These are phyloP conservation scores for Sorex maritimensis DNA, from an alignment of 2,797 vertebrate genomes.

Conservation along the genomic window DNA sequence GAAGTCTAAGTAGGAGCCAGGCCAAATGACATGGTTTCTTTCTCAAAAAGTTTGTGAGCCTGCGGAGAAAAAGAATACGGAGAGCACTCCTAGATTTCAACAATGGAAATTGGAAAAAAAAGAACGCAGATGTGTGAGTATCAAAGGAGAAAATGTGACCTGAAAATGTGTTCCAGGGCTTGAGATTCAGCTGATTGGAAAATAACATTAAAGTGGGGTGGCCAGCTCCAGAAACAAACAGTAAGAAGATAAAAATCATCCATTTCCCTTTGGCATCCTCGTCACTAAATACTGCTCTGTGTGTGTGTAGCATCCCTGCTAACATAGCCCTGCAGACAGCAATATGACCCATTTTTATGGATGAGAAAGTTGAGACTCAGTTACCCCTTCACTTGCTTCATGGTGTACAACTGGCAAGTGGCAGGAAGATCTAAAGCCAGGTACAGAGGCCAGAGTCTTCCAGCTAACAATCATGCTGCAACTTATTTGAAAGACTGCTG, in stretches of 20 bases:
- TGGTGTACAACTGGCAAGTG: neutral
- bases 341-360: neutral
- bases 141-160: neutral
- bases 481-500: slow-evolving; percentile 3
- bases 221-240: slow-evolving; percentile 10
- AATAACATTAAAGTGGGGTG: slow-evolving; percentile 24
- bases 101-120: neutral
- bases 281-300: neutral
- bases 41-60: slow-evolving; percentile 40
- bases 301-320: neutral
- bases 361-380: neutral
- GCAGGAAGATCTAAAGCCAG: neutral
- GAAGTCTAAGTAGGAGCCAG: neutral
- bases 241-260: slow-evolving; percentile 27
- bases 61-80: neutral
- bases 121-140: neutral
- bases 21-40: neutral
- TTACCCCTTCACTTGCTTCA: neutral
- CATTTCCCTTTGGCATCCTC: neutral
- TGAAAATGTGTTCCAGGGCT: neutral
- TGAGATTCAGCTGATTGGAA: slow-evolving; percentile 40
- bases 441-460: neutral
- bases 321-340: neutral
- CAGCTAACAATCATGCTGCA: neutral
- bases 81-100: neutral